Evolutionary conservation across 1,140 invertebrate genomes (phyloP), one percentile per base, ranked within the genome.

Genomic region (Bathynomus jamesi): DNA sequence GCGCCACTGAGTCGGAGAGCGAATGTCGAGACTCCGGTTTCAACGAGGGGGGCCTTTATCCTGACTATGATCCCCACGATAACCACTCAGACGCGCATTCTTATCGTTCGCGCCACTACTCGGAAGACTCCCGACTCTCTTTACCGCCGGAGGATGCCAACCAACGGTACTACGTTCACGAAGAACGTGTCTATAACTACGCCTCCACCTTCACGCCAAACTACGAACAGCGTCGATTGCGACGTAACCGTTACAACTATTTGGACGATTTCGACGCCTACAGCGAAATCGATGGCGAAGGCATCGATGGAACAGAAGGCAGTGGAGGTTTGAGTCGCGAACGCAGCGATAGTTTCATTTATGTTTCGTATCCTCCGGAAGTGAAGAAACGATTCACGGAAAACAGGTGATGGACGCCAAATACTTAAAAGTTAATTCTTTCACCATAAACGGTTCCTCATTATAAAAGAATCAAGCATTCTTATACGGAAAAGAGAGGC

Each of bases 311-410:
- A 69, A 67, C 70, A 31, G 73, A 77, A 5, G 73, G 71, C 32
- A 72, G 69, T 21, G 68, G 62, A 7, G 72, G 70, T 40, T 32
- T 77, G 27, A 77, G 70, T 66, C 67, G 72, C 25, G 76, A 77
- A 61, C 72, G 71, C n/a, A 77, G 76, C 40, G 76, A 77, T 32
- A 74, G 76, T 63, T 77, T 77, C 67, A 77, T 77, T 21, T 77
- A 77, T 29, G 76, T 77, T 29, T 71, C 76, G 11, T 77, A 77
- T 66, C 76, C 76, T 8, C 76, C 76, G n/a, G 76, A 77, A 13
- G 72, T 77, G 28, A 77, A 77, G 60, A 77, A 77, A 67, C 68
- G 67, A 29, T 77, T 77, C 62, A 73, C 71, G 28, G 72, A 74
- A 31, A 74, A 74, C 61, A 73, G 70, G 76, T 73, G 75, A 76